Evolutionary conservation across 1,140 invertebrate genomes (phyloP), one percentile per base, ranked within the genome.

Genomic region (Leptinotarsa undecemlineata): DNA sequence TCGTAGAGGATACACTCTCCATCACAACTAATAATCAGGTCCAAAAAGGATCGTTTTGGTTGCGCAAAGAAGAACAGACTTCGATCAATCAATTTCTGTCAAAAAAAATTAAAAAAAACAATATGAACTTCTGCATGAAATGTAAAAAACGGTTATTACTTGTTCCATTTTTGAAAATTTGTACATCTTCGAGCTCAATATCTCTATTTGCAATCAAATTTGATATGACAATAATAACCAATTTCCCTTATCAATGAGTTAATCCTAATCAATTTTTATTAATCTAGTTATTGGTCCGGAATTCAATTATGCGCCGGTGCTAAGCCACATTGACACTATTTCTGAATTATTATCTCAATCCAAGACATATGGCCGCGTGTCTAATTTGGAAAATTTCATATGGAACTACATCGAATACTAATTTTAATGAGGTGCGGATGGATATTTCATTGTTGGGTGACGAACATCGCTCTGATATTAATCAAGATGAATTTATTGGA

Each of bases 261-360:
- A 64, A 64, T 64, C 63, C 63, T 17, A 33, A 33, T 64, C 11
- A 64, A 21, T 64, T 64, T 64, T 64, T 33, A 64, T 64, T 64
- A 64, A 19, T 64, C 20, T 14, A 23, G 20, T 64, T 64, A 33
- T 64, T 17, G 73, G 72, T 70, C 71, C 66, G 4, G 42, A 68
- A 73, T 69, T 76, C 48, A 76, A 73, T 73, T 76, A 71, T 57
- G 67, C 69, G 68, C 33, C 72, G 61, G 69, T 70, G 51, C 68
- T 73, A 76, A 61, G 75, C 21, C 69, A 63, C 73, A 76, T 72
- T 72, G 68, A 72, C 61, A 69, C 68, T 74, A 72, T 77, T 77
- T 68, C 72, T 51, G 71, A 74, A 74, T 77, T 76, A 76, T 76
- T 76, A 77, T 77, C 76, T 68, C 60, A 48, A 74, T 74, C 69